A percentile compares a stretch with the other conserved stretches of the same genome.
These are phyloP conservation scores for Accipiter cooperii DNA, from an alignment of 2,113 vertebrate species.

Conservation along the genomic window DNA sequence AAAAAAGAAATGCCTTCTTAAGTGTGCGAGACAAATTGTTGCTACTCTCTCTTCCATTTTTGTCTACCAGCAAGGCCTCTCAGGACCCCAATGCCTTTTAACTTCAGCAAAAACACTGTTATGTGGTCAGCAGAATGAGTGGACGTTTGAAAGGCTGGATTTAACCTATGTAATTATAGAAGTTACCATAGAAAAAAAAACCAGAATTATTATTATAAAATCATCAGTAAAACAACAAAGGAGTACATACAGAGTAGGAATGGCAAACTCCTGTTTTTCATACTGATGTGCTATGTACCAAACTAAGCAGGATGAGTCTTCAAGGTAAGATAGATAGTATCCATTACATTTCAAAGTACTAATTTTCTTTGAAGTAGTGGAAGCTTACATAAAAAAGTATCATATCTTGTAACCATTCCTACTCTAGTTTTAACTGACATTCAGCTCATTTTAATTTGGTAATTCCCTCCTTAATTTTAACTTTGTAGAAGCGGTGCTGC, in stretches of 20 bases:
- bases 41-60: not conserved
- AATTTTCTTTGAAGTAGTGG: not conserved
- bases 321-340: not conserved
- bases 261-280: not conserved
- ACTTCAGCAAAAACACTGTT: not conserved
- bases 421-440: not conserved
- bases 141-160: not conserved
- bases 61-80: not conserved
- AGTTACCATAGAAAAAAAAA: not conserved
- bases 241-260: not conserved
- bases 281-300: fast-evolving
- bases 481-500: not conserved
- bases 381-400: not conserved
- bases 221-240: not conserved
- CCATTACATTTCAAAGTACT: not conserved
- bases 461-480: not conserved
- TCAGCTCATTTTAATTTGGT: not conserved
- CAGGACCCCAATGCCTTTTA: not conserved
- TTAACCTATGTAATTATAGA: not conserved
- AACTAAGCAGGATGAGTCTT: not conserved
- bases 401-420: not conserved
- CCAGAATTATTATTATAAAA: not conserved
- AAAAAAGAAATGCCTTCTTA: not conserved
- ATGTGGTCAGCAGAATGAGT: not conserved
- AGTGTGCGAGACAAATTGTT: not conserved